Conservation (phyloP, 2,797 vertebrate species). For the Oreochromis grahami region DNA sequence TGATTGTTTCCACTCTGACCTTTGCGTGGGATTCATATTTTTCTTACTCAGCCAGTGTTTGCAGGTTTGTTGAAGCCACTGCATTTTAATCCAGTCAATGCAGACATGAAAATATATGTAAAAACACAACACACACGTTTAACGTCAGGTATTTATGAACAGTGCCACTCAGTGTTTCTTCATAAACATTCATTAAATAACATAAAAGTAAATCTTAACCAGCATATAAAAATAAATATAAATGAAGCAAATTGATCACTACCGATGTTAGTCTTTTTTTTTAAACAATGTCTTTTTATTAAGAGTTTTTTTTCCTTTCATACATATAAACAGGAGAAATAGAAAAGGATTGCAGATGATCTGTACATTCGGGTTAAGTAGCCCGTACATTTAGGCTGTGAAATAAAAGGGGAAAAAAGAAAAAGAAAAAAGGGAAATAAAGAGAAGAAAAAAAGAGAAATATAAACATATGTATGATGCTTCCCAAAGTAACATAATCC, state of each 20-base stretch:
- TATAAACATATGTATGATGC: too few species aligned
- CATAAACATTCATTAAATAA: background rate
- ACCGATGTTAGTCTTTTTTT: rapidly evolving
- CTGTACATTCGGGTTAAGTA: too few species aligned
- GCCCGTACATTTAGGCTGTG: too few species aligned
- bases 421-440: too few species aligned
- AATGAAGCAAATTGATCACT: background rate
- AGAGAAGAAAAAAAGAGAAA: too few species aligned
- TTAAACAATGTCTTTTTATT: background rate
- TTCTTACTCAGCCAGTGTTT: background rate
- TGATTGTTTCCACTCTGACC: background rate
- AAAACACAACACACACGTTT: background rate
- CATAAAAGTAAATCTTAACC: background rate
- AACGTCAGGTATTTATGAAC: background rate
- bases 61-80: background rate
- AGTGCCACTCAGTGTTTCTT: background rate
- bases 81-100: background rate
- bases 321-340: rapidly evolving
- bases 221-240: rapidly evolving
- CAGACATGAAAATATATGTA: background rate
- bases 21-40: rapidly evolving
- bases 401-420: too few species aligned
- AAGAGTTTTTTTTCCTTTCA: rapidly evolving
- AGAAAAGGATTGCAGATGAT: too few species aligned
- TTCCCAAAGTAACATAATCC: too few species aligned